Percentiles rank a stretch among this genome's conserved stretches.
Conservation (phyloP, 2,888 invertebrate species). For the Sisyra nigra region DNA sequence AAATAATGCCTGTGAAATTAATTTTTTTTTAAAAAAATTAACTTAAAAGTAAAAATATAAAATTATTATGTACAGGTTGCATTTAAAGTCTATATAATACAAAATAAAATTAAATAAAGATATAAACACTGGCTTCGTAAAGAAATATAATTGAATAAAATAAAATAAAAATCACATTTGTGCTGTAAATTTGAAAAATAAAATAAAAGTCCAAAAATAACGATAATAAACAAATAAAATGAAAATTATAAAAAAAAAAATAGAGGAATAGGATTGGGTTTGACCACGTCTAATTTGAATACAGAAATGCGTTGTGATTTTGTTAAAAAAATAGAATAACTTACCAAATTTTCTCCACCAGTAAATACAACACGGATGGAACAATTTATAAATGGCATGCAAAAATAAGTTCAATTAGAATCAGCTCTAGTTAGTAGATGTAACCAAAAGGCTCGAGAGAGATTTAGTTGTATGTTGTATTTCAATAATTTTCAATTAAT, state of each 20-base stretch:
- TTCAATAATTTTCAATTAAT: no score
- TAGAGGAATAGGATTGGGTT: no score
- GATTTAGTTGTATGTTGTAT: no score
- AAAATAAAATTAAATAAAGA: conserved; percentile 2
- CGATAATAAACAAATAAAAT: neutral
- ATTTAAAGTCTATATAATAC: neutral
- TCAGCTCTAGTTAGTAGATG: no score
- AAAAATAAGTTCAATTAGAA: no score
- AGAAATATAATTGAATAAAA: neutral
- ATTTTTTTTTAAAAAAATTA: neutral
- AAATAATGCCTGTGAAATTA: conserved; percentile 1
- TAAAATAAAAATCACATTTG: neutral
- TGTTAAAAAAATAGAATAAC: no score
- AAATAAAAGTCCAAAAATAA: conserved; percentile 1
- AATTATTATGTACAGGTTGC: neutral
- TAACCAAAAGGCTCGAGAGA: no score
- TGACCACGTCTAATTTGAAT: no score
- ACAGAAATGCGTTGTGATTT: no score
- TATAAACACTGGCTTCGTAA: neutral
- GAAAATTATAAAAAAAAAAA: neutral
- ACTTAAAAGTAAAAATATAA: neutral
- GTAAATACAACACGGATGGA: neutral
- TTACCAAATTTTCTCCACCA: neutral
- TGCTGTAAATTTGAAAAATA: neutral
- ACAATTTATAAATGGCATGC: neutral